phyloP scores from a whole-genome alignment of 2,797 vertebrate genomes.

The Oophaga sylvatica region DNA sequence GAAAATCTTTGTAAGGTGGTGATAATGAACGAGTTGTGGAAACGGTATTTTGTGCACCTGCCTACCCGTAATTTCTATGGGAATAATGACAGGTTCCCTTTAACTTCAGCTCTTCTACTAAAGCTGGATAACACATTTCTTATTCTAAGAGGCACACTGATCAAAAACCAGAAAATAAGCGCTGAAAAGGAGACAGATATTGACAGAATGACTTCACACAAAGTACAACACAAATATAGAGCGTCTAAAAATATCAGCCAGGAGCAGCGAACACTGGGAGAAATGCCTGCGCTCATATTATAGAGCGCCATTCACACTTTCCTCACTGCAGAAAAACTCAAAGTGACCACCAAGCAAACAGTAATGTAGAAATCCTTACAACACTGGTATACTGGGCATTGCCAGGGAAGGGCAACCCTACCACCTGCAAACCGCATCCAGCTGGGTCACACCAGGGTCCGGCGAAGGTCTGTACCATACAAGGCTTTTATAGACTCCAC shows the following conservation, averaged over 20 bases:
- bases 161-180: not conserved
- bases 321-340: not conserved
- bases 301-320: not conserved
- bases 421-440: no score
- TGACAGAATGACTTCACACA: slow-evolving; percentile 6
- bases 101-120: not conserved
- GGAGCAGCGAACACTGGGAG: not conserved
- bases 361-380: not conserved
- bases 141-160: not conserved
- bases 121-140: not conserved
- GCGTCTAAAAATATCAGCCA: not conserved
- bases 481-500: no score
- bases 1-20: no score
- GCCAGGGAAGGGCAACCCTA: not conserved
- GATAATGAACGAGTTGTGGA: no score
- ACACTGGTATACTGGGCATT: not conserved
- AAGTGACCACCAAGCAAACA: not conserved
- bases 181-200: not conserved
- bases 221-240: not conserved
- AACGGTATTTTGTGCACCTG: no score
- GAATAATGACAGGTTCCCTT: not conserved
- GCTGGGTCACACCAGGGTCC: no score
- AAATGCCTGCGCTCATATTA: not conserved
- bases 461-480: no score
- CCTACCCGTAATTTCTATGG: not conserved